Percentiles rank a stretch among this genome's conserved stretches.
Conservation (phyloP, 2,888 invertebrate genomes). For the Aproaerema taeniolella region DNA sequence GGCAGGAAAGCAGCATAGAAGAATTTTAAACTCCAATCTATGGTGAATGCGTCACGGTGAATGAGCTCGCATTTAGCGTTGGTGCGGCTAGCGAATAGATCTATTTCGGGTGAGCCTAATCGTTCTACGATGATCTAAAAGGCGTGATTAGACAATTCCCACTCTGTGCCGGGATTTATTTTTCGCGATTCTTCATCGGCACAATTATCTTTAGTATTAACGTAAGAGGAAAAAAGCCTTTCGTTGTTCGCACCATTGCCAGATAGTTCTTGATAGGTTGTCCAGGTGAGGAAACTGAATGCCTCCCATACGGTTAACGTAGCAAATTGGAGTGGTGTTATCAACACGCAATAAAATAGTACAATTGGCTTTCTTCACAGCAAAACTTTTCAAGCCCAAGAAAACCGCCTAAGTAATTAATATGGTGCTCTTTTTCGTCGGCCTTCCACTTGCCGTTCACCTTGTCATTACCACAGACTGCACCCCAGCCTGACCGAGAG, state of each 20-base stretch:
- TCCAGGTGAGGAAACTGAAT: constrained; percentile 2
- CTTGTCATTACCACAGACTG: background rate
- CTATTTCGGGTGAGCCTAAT: background rate
- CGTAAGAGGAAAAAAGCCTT: background rate
- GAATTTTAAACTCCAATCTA: background rate
- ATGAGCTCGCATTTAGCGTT: background rate
- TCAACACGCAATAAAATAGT: background rate
- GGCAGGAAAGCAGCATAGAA: background rate
- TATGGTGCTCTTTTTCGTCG: background rate
- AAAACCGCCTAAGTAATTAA: background rate
- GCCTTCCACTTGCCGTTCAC: background rate
- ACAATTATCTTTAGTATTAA: background rate
- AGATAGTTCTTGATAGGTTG: constrained; percentile 6
- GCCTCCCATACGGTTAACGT: background rate
- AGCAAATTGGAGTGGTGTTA: background rate
- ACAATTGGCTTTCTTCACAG: background rate
- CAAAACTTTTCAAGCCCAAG: background rate
- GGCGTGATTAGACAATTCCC: background rate
- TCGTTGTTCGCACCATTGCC: constrained; percentile 12
- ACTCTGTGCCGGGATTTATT: background rate
- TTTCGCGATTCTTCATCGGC: background rate
- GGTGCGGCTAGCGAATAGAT: constrained; percentile 1
- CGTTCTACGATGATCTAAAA: background rate
- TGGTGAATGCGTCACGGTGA: background rate
- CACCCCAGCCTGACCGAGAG: background rate